Percentiles rank a stretch among this genome's conserved stretches.
These are phyloP conservation scores for Diachasma alloeum DNA, from an alignment of 1,140 invertebrate species.

Conservation along the genomic window DNA sequence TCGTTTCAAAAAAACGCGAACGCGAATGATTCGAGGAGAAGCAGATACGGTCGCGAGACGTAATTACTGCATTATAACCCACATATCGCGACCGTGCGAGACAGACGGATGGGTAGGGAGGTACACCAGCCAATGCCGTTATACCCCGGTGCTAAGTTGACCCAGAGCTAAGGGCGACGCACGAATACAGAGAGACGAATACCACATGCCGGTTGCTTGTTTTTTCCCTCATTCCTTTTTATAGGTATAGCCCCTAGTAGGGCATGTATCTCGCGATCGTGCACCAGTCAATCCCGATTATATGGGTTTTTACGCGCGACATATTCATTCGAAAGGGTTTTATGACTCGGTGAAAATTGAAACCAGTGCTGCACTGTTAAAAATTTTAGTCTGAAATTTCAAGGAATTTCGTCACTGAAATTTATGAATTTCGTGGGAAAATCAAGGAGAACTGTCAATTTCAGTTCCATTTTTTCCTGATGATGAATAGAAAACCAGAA, in stretches of 20 bases:
- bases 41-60: slow-evolving; percentile 10
- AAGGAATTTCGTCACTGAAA: too few species aligned
- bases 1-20: not conserved
- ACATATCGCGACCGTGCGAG: slow-evolving; percentile 44
- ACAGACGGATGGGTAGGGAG: slow-evolving; percentile 10
- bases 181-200: not conserved
- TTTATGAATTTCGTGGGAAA: too few species aligned
- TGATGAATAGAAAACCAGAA: too few species aligned
- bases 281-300: too few species aligned
- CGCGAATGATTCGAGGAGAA: not conserved
- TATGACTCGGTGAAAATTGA: too few species aligned
- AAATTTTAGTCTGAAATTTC: too few species aligned
- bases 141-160: slow-evolving; percentile 50
- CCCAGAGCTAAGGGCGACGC: slow-evolving; percentile 58
- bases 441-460: too few species aligned
- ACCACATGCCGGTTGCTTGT: not conserved
- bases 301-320: too few species aligned
- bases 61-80: slow-evolving; percentile 58
- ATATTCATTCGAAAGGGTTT: too few species aligned
- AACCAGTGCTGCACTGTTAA: too few species aligned
- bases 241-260: not conserved
- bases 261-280: not conserved
- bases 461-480: too few species aligned
- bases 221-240: not conserved
- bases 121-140: slow-evolving; percentile 46